Base-by-base conservation (phyloP, 2,888 invertebrate genomes). In the Drosophila flavopinicola region DNA sequence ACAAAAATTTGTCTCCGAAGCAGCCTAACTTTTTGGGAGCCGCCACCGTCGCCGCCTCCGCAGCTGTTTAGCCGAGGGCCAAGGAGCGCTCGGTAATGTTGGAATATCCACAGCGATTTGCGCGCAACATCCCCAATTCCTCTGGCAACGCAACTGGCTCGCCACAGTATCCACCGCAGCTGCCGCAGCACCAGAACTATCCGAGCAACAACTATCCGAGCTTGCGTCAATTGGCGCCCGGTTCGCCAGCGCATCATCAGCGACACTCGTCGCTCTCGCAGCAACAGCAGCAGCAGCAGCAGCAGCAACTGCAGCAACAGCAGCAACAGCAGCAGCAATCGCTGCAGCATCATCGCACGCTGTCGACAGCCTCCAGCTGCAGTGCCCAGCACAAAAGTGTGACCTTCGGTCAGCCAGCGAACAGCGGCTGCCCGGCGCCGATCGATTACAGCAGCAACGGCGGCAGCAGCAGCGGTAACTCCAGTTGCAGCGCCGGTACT, bases 71-170 rank as follows among this genome's bases (percentile, higher is more conserved):
- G 20, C 20, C 20, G 20, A 37, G 17, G 6, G 17, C 17, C 57
- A 56, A 59, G 54, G 35, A 68, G 68, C 73, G 65, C 74, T 66
- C 76, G 88, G 91, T 91, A 91, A 91, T 91, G 91, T 91, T 91
- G 90, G 91, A 91, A 88, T 90, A 91, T 89, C 90, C 90, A 87
- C 90, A 90, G 93, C 93, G 94, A 92, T 94, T 94, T 90, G 93
- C 93, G 92, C 94, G 94, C 92, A 94, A 94, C 93, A 94, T 94
- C 92, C 92, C 93, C 89, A 87, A 79, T 49, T 73, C 71, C 71
- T 66, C 71, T 41, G 63, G 35, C 54, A 56, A 37, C 64, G 66
- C 73, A 74, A 58, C 15, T 57, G 68, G 32, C 58, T 53, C 47
- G 38, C 75, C 74, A 44, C 76, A 68, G 52, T 87, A 88, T 65